A percentile compares a stretch with the other conserved stretches of the same genome.
These are phyloP conservation scores for Tinamus major DNA, from an alignment of 2,797 vertebrate genomes.

Conservation along the genomic window DNA sequence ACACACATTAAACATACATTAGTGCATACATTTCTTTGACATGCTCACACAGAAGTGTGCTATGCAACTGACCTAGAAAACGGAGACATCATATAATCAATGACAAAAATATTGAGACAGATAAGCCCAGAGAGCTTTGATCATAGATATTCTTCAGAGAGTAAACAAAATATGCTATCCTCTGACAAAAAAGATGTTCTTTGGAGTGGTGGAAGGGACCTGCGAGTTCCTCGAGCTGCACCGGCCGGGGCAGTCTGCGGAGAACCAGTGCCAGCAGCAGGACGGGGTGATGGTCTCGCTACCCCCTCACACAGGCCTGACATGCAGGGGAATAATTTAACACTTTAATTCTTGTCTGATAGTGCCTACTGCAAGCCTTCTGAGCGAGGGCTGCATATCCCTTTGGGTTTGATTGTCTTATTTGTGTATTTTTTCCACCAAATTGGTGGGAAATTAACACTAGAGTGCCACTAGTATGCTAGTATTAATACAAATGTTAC, in stretches of 20 bases:
- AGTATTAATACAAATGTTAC: background rate
- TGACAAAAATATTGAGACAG: conserved; percentile 55
- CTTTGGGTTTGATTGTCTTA: background rate
- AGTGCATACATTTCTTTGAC: conserved; percentile 47
- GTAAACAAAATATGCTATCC: background rate
- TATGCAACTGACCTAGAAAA: conserved; percentile 68
- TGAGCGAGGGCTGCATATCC: fast-evolving
- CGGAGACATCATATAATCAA: conserved; percentile 34
- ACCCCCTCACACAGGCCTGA: no score
- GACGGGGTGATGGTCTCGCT: background rate
- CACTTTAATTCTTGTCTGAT: background rate
- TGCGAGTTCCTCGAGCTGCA: fast-evolving
- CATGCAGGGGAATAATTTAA: background rate
- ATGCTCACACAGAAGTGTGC: background rate
- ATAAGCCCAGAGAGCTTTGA: conserved; percentile 49
- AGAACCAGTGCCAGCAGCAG: background rate
- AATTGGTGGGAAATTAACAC: background rate
- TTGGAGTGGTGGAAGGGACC: background rate
- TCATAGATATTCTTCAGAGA: conserved; percentile 8
- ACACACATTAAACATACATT: conserved; percentile 62
- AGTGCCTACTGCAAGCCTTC: background rate
- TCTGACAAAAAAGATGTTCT: background rate
- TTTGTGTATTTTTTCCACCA: background rate
- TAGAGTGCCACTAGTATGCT: background rate
- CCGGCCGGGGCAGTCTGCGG: background rate